Base-by-base conservation (phyloP, 2,888 invertebrate species). In the Lithophane leautieri region DNA sequence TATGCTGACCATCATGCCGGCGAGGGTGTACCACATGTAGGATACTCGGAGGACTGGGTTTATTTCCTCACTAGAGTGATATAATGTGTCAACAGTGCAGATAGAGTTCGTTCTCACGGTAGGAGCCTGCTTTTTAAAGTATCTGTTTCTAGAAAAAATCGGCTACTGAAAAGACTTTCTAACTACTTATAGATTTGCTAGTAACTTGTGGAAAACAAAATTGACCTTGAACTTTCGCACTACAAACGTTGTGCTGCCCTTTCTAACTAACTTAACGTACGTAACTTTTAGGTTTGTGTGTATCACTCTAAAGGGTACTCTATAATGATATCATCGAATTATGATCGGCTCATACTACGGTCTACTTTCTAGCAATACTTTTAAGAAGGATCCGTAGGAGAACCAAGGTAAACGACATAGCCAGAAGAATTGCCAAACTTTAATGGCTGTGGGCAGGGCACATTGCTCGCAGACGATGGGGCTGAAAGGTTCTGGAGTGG, bases 21-120 rank as follows among this genome's bases (percentile, higher is more conserved):
- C 92, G 19, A 98, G 91, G 0, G 98, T 98, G 88, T 98, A 98
- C 97, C 98, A 98, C 90, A 98, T 96, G 93, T 98, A 98, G 1
- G 98, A 98, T 14, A 98, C 97, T 62, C 98, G 97, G 82, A 98
- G 97, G 42, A 98, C 89, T 67, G 97, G 97, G 91, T 97, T 97
- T 25, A 97, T 95, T 85, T 97, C 97, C 94, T 97, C 92, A 22
- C 95, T 95, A 86, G 6, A 34, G 4, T n/a, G 12, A 67, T 19
- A 61, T 16, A 60, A 34, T 58, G 1, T 0, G 11, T 34, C 16
- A 58, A 16, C 16, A 63, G 9, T 16, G 16, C 11, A 42, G 14
- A 28, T 19, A 47, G 3, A 34, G 22, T 28, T 22, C 28, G 6
- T 54, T 66, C 16, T 28, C 9, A 66, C 0, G 9, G 25, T 34